A percentile compares a stretch with the other conserved stretches of the same genome.
Conservation (phyloP, 2,888 invertebrate genomes). For the Melanotus villosus region DNA sequence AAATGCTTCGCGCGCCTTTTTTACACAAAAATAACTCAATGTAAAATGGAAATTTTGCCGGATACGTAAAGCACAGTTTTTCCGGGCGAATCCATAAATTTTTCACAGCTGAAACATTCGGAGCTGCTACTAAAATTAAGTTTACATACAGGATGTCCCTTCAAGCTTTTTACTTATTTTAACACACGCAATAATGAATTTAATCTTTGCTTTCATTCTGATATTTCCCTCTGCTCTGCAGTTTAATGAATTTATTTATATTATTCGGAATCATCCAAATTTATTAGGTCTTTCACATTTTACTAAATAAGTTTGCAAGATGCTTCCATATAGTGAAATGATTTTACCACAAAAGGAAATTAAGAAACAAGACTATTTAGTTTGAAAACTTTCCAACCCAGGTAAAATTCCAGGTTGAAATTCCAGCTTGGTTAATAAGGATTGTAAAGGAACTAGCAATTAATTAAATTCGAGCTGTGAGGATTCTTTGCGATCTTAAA, state of each 20-base stretch:
- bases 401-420: too few species aligned
- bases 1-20: conserved; percentile 23
- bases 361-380: too few species aligned
- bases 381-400: too few species aligned
- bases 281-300: too few species aligned
- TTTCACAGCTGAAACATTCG: conserved; percentile 18
- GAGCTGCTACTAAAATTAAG: conserved; percentile 20
- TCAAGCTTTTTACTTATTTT: background rate
- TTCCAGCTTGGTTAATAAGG: too few species aligned
- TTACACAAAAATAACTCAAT: conserved; percentile 30
- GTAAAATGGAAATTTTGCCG: conserved; percentile 32
- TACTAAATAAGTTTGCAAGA: too few species aligned
- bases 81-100: conserved; percentile 19
- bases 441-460: too few species aligned
- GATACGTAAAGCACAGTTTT: conserved; percentile 30
- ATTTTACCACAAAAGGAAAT: too few species aligned
- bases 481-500: background rate
- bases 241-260: too few species aligned
- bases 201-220: background rate
- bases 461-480: background rate
- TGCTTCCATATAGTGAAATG: too few species aligned
- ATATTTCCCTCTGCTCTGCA: too few species aligned
- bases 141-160: conserved; percentile 14
- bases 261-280: too few species aligned
- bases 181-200: background rate